Evolutionary conservation across 2,113 vertebrate genomes (phyloP), one percentile per base, ranked within the genome.

Genomic region (Cryptotis parvus): DNA sequence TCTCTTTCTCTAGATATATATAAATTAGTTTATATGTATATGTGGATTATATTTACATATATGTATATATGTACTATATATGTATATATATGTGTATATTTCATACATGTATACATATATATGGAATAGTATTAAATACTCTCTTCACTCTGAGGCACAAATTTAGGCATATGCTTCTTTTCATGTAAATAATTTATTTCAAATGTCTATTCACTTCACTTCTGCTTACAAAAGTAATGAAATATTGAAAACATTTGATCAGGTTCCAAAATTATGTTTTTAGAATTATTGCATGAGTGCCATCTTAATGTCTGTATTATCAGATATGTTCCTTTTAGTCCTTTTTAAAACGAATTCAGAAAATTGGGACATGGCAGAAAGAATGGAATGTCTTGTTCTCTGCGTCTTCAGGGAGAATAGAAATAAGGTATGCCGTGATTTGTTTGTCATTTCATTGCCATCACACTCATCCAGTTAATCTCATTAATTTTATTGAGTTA

Each of bases 401-500:
- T 76, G 39, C 65, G 15, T 79, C 79, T 73, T 12, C 11, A 20
- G 33, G 11, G 15, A 63, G n/a, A 74, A 77, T 0, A 35, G n/a
- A 75, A 73, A 39, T 61, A 16, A 78, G 22, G 5, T 73, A 7
- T 16, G 20, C n/a, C 31, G 39, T 58, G 58, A 12, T 18, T 81
- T 90, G 20, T 18, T 81, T 90, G 20, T 41, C 27, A 63, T 84
- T 94, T 85, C 35, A 90, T 77, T 89, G 31, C 31, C 70, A 72
- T 77, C 20, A 18, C 55, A 66, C n/a, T 74, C 66, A 75, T 89
- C 27, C 58, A 80, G 35, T 68, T 61, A 70, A 82, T 65, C 20
- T 66, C 58, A 55, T 52, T 76, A 37, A 14, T 18, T 77, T 94
- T 87, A 65, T 4, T 66, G 43, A 29, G 8, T 76, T 66, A 43